These are phyloP conservation scores for Montifringilla adamsi DNA, from an alignment of 2,113 vertebrate genomes.

Conservation along the genomic window DNA sequence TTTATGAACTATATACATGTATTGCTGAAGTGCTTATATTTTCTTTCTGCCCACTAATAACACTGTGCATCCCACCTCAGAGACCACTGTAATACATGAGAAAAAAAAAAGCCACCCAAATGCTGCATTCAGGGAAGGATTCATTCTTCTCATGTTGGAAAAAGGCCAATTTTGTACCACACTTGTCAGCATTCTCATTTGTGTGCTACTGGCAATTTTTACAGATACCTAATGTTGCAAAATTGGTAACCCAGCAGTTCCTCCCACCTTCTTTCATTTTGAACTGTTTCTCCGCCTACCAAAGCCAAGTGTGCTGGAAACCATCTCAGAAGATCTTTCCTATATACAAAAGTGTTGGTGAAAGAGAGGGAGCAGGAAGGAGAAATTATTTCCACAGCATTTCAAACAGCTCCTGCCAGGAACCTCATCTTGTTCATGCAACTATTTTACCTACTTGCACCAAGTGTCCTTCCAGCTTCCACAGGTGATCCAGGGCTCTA, in stretches of 20 bases:
- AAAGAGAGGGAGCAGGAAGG: not conserved
- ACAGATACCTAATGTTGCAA: not conserved
- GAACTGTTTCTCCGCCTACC: not conserved
- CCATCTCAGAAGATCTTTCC: not conserved
- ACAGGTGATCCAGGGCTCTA: not conserved
- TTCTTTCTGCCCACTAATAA: not conserved
- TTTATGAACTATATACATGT: not conserved
- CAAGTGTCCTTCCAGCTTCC: not conserved
- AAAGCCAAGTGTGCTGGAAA: not conserved
- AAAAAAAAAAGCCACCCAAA: not conserved
- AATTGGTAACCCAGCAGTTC: not conserved
- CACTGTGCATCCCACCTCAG: fast-evolving
- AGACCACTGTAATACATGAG: not conserved
- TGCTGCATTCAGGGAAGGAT: not conserved
- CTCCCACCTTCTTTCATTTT: constrained; percentile 20
- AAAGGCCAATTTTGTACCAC: not conserved
- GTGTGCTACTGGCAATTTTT: not conserved
- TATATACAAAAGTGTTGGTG: not conserved
- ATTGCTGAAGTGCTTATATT: not conserved
- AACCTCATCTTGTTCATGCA: fast-evolving
- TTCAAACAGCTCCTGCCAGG: not conserved
- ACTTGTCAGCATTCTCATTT: not conserved
- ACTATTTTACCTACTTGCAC: not conserved
- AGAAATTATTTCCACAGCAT: not conserved
- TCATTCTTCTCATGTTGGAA: not conserved